Conservation (phyloP, 1,140 invertebrate genomes). For the silkworm (Bombyx mori) region DNA sequence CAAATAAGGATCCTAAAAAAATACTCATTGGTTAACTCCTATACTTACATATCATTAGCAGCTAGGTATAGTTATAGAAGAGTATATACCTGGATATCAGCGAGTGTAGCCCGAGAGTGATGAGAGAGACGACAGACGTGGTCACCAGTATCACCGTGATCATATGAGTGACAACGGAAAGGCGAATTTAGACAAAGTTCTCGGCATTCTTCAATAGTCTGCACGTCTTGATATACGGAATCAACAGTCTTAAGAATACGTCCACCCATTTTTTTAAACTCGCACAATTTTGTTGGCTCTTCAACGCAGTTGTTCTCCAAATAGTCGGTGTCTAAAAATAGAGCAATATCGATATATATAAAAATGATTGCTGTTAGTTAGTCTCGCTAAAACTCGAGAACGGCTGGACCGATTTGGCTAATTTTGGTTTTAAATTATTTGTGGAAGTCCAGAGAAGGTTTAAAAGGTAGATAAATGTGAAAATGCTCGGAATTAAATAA, state of each 20-base stretch:
- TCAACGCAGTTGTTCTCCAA: slow-evolving; percentile 93
- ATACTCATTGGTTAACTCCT: slow-evolving; percentile 9
- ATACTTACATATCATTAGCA: not conserved
- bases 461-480: too few species aligned
- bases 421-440: too few species aligned
- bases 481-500: too few species aligned
- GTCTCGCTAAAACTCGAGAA: too few species aligned
- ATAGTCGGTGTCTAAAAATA: slow-evolving; percentile 77
- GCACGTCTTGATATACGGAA: slow-evolving; percentile 91
- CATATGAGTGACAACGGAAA: slow-evolving; percentile 91
- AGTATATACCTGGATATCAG: slow-evolving; percentile 82
- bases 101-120: slow-evolving; percentile 88
- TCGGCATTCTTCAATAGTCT: slow-evolving; percentile 87
- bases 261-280: slow-evolving; percentile 90
- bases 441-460: too few species aligned
- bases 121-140: slow-evolving; percentile 93
- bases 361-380: too few species aligned
- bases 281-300: slow-evolving; percentile 91
- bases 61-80: slow-evolving; percentile 1
- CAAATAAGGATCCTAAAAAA: slow-evolving; percentile 85
- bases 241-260: slow-evolving; percentile 94
- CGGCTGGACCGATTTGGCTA: too few species aligned
- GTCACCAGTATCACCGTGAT: slow-evolving; percentile 93
- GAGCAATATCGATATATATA: too few species aligned
- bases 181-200: slow-evolving; percentile 91